Base-by-base conservation (phyloP, 2,797 vertebrate species). In the Chaetophractus vellerosus region DNA sequence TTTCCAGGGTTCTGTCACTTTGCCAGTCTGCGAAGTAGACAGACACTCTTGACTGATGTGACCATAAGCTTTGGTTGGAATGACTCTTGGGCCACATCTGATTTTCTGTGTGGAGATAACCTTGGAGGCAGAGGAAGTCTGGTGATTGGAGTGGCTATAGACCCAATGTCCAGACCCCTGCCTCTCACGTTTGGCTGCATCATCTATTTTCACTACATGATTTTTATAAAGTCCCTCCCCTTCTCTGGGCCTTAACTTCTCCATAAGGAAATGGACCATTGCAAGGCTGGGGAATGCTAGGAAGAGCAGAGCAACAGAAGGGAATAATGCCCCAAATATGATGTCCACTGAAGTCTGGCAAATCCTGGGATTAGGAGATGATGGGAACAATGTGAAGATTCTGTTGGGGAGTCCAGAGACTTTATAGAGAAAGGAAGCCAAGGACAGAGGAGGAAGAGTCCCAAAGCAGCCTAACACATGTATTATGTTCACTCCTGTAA, bases 1-100 rank as follows among this genome's bases (percentile, higher is more conserved):
- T 95, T 96, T 96, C 68, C 69, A 80, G 72, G 57, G 50, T 78
- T 81, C 61, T 93, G 64, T 94, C n/a, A 16, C n/a, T 61, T 89
- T 89, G 61, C 83, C 71, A 89, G 79, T 18, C 88, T 89, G 75
- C 61, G 90, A 74, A 84, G 9, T 15, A 92, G 76, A 68, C 89
- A 93, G 91, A 84, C 21, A 21, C 76, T 61, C n/a, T 71, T 78
- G 68, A 92, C 0, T 4, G 48, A 76, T 89, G 50, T 59, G 82
- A 71, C 74, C 66, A 6, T 63, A 71, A 82, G 15, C 71, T 81
- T 75, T 87, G 41, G 66, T 69, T 89, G 72, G 61, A 95, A 74
- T 12, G 72, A 52, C 15, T 76, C 57, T 84, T 5, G 2, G 69
- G 78, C 23, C 28, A 0, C 4, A 24, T 75, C 82, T 84, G 55